phyloP scores from a whole-genome alignment of 2,113 vertebrate genomes.

The Gopherus flavomarginatus region DNA sequence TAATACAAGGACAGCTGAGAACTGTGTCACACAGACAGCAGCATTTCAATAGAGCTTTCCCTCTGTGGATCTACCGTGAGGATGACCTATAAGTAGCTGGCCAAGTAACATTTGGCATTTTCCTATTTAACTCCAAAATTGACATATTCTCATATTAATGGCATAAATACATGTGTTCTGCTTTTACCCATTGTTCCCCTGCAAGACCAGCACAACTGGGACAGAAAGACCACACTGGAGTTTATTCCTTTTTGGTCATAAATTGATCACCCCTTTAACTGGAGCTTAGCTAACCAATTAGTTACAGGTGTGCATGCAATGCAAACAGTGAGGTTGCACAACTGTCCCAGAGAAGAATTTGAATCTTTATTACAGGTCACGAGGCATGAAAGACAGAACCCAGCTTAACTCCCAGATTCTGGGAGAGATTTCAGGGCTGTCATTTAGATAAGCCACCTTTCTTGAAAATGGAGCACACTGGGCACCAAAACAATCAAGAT shows the following conservation, averaged over 20 bases:
- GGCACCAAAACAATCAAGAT: background rate
- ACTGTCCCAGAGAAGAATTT: background rate
- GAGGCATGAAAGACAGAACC: background rate
- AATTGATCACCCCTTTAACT: rapidly evolving
- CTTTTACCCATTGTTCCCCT: rapidly evolving
- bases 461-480: background rate
- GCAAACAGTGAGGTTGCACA: background rate
- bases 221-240: background rate
- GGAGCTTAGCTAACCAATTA: background rate
- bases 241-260: background rate
- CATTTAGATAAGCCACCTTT: rapidly evolving
- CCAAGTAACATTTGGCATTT: rapidly evolving
- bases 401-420: background rate
- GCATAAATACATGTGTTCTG: background rate
- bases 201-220: background rate
- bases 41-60: background rate
- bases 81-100: background rate
- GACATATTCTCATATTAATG: background rate
- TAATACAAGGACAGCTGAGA: no score
- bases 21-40: background rate
- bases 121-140: background rate
- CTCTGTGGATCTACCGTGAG: background rate
- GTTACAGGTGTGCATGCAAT: background rate
- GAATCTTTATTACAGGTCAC: background rate
- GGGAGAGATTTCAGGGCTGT: background rate